Percentiles rank a stretch among this genome's conserved stretches.
Evolutionary conservation across 1,140 invertebrate genomes (phyloP).

Genomic region (Drosophila willistoni): DNA sequence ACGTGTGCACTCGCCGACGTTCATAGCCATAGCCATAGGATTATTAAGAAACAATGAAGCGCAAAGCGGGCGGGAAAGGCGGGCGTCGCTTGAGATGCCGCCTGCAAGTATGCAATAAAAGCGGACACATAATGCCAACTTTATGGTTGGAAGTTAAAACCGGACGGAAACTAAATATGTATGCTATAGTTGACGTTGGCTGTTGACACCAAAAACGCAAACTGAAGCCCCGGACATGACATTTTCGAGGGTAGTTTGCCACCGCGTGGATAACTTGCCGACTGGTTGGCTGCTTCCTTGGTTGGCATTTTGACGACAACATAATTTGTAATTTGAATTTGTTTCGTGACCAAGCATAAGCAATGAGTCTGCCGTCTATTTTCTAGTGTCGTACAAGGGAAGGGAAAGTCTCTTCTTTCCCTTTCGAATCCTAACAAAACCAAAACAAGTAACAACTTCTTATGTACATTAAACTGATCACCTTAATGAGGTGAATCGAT

Average conservation of each 20-base stretch:
- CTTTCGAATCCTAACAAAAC: background rate
- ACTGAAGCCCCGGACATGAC: constrained; percentile 50
- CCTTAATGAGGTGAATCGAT: constrained; percentile 8
- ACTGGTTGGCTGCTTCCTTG: background rate
- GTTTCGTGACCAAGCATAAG: constrained; percentile 79
- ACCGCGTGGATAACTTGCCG: background rate
- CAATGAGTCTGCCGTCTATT: constrained; percentile 53
- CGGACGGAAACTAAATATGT: constrained; percentile 77
- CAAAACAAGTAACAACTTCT: background rate
- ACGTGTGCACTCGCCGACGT: constrained; percentile 61
- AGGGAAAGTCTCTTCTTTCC: background rate
- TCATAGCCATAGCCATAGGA: constrained; percentile 41
- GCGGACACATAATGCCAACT: constrained; percentile 70
- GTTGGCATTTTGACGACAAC: constrained; percentile 63
- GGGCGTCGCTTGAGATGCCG: constrained; percentile 31
- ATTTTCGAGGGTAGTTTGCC: constrained; percentile 21
- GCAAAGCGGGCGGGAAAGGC: background rate
- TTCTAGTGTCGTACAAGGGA: background rate
- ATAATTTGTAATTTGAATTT: constrained; percentile 83
- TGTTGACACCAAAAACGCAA: constrained; percentile 66
- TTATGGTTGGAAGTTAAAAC: constrained; percentile 76
- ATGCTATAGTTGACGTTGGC: background rate
- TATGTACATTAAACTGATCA: constrained; percentile 1
- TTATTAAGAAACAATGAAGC: constrained; percentile 80
- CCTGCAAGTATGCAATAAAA: constrained; percentile 75